These are phyloP conservation scores for Menidia beryllina DNA, from an alignment of 2,113 vertebrate genomes.

Conservation along the genomic window DNA sequence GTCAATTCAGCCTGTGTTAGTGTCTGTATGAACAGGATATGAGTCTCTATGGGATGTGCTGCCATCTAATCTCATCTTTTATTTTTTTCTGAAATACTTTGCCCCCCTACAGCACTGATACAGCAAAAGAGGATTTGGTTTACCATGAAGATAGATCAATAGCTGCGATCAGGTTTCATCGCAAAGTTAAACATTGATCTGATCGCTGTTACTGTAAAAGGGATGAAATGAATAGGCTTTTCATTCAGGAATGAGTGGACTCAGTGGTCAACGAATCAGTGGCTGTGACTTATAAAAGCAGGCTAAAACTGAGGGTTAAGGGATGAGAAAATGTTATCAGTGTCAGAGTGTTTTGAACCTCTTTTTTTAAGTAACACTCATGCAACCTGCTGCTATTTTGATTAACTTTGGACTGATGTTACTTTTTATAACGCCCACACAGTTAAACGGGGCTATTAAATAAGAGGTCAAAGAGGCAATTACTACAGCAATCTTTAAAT, in stretches of 20 bases:
- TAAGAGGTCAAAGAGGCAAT: no score
- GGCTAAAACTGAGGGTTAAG: no score
- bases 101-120: slow-evolving; percentile 16
- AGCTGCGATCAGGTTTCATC: slow-evolving; percentile 54
- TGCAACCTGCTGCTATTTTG: no score
- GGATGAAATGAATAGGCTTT: slow-evolving; percentile 64
- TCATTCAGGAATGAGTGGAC: slow-evolving; percentile 51
- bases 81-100: background rate
- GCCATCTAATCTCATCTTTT: slow-evolving; percentile 5
- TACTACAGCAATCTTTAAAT: no score
- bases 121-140: slow-evolving; percentile 31
- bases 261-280: slow-evolving; percentile 8
- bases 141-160: slow-evolving; percentile 49
- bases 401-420: no score
- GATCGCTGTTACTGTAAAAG: slow-evolving; percentile 65
- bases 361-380: no score
- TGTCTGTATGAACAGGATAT: background rate
- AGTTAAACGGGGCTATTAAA: no score
- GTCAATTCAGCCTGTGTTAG: background rate
- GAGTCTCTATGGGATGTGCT: slow-evolving; percentile 4
- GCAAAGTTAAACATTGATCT: slow-evolving; percentile 63
- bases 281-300: slow-evolving; percentile 11
- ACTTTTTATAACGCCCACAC: no score
- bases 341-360: no score
- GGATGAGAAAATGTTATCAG: slow-evolving; percentile 5